phyloP scores from a whole-genome alignment of 2,888 invertebrate species.

The Trypoxylon attenuatum region DNA sequence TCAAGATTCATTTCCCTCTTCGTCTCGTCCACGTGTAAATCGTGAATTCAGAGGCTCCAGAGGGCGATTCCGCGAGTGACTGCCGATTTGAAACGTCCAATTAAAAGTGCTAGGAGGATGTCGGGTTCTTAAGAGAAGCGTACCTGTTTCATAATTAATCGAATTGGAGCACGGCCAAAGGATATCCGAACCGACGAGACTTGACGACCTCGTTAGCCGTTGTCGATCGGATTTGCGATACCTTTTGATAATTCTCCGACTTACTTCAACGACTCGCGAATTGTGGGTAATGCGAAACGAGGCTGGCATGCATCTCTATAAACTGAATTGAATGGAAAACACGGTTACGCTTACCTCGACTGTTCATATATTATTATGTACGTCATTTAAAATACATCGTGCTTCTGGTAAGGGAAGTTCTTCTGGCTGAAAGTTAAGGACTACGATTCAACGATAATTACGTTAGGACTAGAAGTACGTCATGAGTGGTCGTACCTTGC shows the following conservation, averaged over 20 bases:
- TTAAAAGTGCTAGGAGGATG: constrained; percentile 44
- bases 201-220: constrained; percentile 50
- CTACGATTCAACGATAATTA: too few species aligned
- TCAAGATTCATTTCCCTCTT: not conserved
- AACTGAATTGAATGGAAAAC: too few species aligned
- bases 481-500: too few species aligned
- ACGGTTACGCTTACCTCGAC: too few species aligned
- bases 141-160: constrained; percentile 60
- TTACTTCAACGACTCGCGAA: not conserved
- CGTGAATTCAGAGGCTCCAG: not conserved
- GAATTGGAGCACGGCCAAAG: constrained; percentile 57
- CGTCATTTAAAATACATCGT: too few species aligned
- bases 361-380: too few species aligned
- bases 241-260: constrained; percentile 41
- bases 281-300: not conserved
- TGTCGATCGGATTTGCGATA: constrained; percentile 45
- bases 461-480: too few species aligned
- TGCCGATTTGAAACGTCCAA: constrained; percentile 42
- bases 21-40: not conserved
- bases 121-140: constrained; percentile 39
- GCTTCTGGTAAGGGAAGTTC: too few species aligned
- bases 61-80: constrained; percentile 12
- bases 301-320: too few species aligned
- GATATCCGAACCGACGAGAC: constrained; percentile 42
- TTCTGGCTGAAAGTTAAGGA: too few species aligned